Base-by-base conservation (phyloP, 2,888 invertebrate genomes). In the Griposia aprilina region DNA sequence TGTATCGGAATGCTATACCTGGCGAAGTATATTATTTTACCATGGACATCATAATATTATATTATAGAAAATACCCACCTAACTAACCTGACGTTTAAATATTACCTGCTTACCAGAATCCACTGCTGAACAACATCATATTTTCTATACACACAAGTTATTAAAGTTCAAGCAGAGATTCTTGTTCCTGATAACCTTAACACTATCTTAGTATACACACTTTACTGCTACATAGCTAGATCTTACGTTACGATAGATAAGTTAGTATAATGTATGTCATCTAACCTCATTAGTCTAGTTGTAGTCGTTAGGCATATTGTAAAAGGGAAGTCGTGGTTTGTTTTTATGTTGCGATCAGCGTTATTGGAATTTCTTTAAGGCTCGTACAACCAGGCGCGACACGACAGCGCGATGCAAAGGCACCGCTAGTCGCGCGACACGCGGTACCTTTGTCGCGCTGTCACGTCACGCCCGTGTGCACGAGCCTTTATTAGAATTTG, bases 181-280 rank as follows among this genome's bases (percentile, higher is more conserved):
- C 84, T 80, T 80, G 82, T 82, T 62, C 0, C 5, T 45, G 82
- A 82, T 82, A 84, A 84, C 74, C 74, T 67, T 80, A 71, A 80
- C 81, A 84, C 85, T 62, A 74, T 70, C 65, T 30, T n/a, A 17
- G 52, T 15, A 20, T 7, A 66, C 20, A 48, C 45, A 62, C 57
- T 74, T 74, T 74, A 84, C 45, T n/a, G 36, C 23, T 62, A 17
- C 66, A 30, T 36, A 36, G 2, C 45, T 26, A 48, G 84, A 84
- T 82, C n/a, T 59, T 55, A 41, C 3, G 23, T 59, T 55, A 36
- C 3, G 17, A 45, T 48, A 79, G 63, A 84, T 79, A 69, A 52
- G 30, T 17, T 45, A 8, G 11, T 80, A 79, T 60, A 55, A 36
- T 65, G 15, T 41, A 52, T 81, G 62, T 83, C 67, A 81, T 70